A percentile compares a stretch with the other conserved stretches of the same genome.
Evolutionary conservation across 2,888 invertebrate genomes (phyloP).

Genomic region (Actias luna): DNA sequence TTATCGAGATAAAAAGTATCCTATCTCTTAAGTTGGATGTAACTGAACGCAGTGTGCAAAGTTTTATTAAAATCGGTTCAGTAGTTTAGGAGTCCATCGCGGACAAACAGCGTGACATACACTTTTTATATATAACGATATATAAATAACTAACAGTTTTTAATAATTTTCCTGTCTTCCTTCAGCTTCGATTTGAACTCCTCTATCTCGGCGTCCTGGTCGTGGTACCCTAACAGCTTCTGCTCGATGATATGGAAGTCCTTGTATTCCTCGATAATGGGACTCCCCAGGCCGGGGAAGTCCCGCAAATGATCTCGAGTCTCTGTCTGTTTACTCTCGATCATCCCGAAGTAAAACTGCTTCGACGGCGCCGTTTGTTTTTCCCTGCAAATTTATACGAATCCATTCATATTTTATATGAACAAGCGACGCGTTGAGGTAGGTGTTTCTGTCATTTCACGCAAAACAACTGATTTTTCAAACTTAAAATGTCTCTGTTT

Average conservation of each 20-base stretch:
- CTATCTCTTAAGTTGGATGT: too few species aligned
- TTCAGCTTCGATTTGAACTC: constrained; percentile 68
- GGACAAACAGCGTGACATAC: too few species aligned
- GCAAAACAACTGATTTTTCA: too few species aligned
- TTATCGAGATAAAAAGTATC: too few species aligned
- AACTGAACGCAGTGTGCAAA: too few species aligned
- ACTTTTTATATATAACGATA: too few species aligned
- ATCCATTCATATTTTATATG: too few species aligned
- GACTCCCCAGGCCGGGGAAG: constrained; percentile 72
- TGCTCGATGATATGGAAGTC: constrained; percentile 74
- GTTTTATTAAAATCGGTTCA: too few species aligned
- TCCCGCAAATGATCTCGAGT: constrained; percentile 63
- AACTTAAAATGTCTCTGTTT: too few species aligned
- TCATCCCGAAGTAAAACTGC: constrained; percentile 91
- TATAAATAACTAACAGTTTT: constrained; percentile 30
- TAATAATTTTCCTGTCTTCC: constrained; percentile 65
- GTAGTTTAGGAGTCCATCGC: too few species aligned
- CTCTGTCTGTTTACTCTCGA: constrained; percentile 70
- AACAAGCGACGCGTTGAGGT: too few species aligned
- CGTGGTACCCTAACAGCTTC: constrained; percentile 67
- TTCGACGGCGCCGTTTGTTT: constrained; percentile 64
- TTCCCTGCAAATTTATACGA: constrained; percentile 43
- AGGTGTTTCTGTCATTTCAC: too few species aligned
- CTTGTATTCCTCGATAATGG: constrained; percentile 71
- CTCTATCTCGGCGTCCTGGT: constrained; percentile 68